Base-by-base conservation (phyloP, 2,113 vertebrate species). In the Pelodiscus sinensis region DNA sequence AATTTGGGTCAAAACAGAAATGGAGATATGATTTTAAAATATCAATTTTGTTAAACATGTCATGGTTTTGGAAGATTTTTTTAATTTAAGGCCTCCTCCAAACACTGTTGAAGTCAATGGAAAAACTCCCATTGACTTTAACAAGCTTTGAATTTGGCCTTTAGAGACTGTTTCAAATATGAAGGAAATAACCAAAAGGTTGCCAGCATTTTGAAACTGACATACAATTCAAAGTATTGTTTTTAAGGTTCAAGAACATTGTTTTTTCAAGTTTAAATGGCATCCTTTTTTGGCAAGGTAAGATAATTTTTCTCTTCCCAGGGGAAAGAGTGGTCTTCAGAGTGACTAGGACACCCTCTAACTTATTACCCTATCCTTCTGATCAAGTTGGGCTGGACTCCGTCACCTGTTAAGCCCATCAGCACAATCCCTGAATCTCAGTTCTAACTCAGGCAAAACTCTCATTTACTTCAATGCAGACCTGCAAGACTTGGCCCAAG, bases 1-100 rank as follows among this genome's bases (percentile, higher is more conserved):
- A 90, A 87, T 89, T 96, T 73, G 80, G 94, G n/a, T 87, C 77
- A 93, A 96, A 97, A 60, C 58, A 96, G 89, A 90, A 94, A 71
- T 84, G 88, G 97, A 95, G 81, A 44, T 13, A 9, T 88, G 62
- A 71, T 91, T 90, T 94, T 91, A 92, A 95, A 93, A 90, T 84
- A 79, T 79, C 92, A 91, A 87, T 92, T 94, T 79, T 91, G 57
- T 73, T 90, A 94, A 91, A 91, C 12, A 12, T 84, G 90, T 84
- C 80, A 75, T 27, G 85, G 85, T 4, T 38, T 12, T 82, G 56
- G 88, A 85, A 22, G 62, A 44, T 75, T 21, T 62, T 44, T 31
- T 85, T 79, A 94, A 92, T 85, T 80, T 81, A 94, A 85, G 81
- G 60, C 31, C 85, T 35, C 18, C 3, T 86, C 62, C 79, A 92